Conservation (phyloP, 2,113 vertebrate species). For the Oxyura jamaicensis region DNA sequence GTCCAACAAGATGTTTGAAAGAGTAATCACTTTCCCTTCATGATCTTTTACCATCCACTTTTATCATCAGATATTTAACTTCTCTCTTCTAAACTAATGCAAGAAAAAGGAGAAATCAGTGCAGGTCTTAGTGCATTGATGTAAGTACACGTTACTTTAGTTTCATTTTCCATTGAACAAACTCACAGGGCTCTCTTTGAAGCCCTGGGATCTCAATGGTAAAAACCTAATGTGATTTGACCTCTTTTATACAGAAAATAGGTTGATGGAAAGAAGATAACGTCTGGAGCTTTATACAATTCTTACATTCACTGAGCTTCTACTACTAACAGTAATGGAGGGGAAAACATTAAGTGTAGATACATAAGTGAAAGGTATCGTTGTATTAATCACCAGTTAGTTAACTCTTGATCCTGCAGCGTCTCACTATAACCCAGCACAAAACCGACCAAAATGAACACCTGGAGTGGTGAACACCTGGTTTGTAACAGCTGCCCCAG, state of each 20-base stretch:
- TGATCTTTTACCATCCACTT: constrained; percentile 19
- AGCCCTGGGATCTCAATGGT: not conserved
- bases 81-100: not conserved
- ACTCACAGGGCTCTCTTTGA: not conserved
- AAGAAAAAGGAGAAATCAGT: not conserved
- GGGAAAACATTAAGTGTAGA: not conserved
- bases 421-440: not conserved
- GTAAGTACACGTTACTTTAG: not conserved
- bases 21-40: constrained; percentile 22
- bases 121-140: not conserved
- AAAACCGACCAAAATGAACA: not conserved
- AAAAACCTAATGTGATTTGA: constrained; percentile 17
- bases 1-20: constrained; percentile 35
- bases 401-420: not conserved
- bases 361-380: rapidly evolving
- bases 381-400: not conserved
- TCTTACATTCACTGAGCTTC: not conserved
- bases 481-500: too few species aligned
- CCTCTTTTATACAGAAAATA: constrained; percentile 7
- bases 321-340: not conserved
- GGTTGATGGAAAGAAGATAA: constrained; percentile 1
- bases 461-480: not conserved
- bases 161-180: constrained; percentile 3
- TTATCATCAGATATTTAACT: constrained; percentile 10
- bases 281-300: not conserved